Percentiles rank a stretch among this genome's conserved stretches.
Evolutionary conservation across 1,140 invertebrate genomes (phyloP).

Genomic region (Drosophila repletoides): DNA sequence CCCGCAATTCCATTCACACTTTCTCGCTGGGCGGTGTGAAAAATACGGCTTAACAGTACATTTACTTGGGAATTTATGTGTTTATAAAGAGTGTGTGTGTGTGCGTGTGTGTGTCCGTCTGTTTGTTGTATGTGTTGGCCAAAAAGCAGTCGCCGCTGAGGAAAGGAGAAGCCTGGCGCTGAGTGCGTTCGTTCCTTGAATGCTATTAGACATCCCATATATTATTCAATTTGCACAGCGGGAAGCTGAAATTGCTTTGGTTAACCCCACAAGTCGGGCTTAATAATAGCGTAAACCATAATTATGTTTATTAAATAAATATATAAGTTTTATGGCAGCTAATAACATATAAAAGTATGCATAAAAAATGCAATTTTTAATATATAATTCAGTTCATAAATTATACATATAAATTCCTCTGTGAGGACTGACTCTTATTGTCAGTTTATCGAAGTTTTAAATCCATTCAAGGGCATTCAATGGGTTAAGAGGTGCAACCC

Average conservation of each 20-base stretch:
- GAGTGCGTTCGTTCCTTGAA: slow-evolving; percentile 11
- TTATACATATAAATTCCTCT: too few relatives aligned
- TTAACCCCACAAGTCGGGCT: slow-evolving; percentile 22
- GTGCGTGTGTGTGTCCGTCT: neutral
- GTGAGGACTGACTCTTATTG: too few relatives aligned
- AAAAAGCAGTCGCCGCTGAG: neutral
- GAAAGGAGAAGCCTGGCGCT: neutral
- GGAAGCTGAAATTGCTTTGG: slow-evolving; percentile 21
- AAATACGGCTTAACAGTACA: slow-evolving; percentile 76
- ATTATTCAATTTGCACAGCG: slow-evolving; percentile 61
- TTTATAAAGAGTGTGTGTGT: slow-evolving; percentile 48
- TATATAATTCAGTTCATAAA: neutral
- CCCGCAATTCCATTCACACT: slow-evolving; percentile 52
- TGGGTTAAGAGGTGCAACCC: neutral
- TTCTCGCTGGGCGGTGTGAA: slow-evolving; percentile 49
- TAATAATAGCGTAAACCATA: too few relatives aligned
- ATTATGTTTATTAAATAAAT: neutral
- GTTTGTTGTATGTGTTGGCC: neutral
- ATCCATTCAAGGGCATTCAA: neutral
- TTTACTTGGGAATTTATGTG: slow-evolving; percentile 68
- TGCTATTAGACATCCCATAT: slow-evolving; percentile 46
- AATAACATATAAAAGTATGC: too few relatives aligned
- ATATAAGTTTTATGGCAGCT: neutral
- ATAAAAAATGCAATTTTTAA: neutral
- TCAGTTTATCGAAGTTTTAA: too few relatives aligned